phyloP scores from a whole-genome alignment of 2,797 vertebrate genomes.

The Labeo calbasu region DNA sequence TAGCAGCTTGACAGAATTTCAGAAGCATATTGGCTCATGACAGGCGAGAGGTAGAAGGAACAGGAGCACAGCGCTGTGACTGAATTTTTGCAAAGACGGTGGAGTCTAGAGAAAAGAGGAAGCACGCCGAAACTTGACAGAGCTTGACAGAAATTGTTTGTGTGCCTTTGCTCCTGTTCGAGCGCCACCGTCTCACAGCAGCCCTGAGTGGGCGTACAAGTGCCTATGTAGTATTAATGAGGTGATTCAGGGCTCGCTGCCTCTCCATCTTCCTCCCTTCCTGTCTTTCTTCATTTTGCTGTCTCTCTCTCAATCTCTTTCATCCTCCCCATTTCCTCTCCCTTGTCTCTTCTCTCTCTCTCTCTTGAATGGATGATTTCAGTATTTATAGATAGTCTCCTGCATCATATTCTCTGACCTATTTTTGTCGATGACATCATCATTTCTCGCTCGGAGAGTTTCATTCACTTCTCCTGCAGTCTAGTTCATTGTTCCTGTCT shows the following conservation, averaged over 20 bases:
- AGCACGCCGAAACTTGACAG: slow-evolving; percentile 23
- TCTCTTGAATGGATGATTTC: slow-evolving; percentile 49
- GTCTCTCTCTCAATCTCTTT: not conserved
- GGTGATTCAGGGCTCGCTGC: slow-evolving; percentile 51
- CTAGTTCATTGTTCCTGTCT: slow-evolving; percentile 16
- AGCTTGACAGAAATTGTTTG: slow-evolving; percentile 21
- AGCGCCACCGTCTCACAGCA: not conserved
- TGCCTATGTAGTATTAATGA: slow-evolving; percentile 69
- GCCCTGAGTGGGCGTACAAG: slow-evolving; percentile 41
- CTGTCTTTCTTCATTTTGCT: not conserved
- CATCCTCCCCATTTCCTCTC: not conserved
- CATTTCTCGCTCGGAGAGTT: slow-evolving; percentile 21
- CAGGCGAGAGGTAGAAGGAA: slow-evolving; percentile 23
- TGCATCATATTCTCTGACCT: slow-evolving; percentile 57
- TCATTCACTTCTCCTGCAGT: slow-evolving; percentile 42
- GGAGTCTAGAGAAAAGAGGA: slow-evolving; percentile 15
- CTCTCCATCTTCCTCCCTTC: slow-evolving; percentile 3
- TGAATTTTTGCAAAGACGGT: not conserved
- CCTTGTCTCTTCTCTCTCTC: not conserved
- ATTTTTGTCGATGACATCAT: slow-evolving; percentile 61
- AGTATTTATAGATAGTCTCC: slow-evolving; percentile 57
- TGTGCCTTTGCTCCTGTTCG: slow-evolving; percentile 30
- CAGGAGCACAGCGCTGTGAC: slow-evolving; percentile 32
- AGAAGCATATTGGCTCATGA: not conserved
- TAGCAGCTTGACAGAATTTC: slow-evolving; percentile 22